Evolutionary conservation across 2,113 vertebrate species (phyloP).

Genomic region (Uropsilus gracilis): DNA sequence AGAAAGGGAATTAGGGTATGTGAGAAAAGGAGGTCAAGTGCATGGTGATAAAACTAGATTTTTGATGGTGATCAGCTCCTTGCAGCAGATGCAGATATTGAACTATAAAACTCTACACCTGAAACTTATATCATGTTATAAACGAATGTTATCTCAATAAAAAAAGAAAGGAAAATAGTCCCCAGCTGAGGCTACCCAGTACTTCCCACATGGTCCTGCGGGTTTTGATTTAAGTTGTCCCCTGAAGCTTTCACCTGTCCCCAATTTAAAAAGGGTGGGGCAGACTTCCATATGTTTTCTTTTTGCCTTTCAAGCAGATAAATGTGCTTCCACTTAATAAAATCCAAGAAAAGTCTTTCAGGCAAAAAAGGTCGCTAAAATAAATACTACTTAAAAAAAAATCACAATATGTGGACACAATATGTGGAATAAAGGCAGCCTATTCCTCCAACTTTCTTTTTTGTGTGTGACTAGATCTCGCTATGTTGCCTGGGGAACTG

Average conservation of each 20-base stretch:
- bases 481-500: no score
- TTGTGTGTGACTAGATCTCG: no score
- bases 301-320: background rate
- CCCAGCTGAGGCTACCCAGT: background rate
- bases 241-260: background rate
- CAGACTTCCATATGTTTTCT: background rate
- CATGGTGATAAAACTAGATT: background rate
- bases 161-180: conserved; percentile 36
- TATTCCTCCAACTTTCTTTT: no score
- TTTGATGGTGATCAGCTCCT: background rate
- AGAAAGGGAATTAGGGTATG: background rate
- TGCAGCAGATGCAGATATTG: background rate
- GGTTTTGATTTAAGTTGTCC: background rate
- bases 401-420: background rate
- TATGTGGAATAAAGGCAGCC: background rate
- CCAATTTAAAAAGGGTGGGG: background rate
- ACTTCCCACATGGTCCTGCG: background rate
- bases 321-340: conserved; percentile 53
- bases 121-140: background rate
- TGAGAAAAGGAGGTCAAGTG: background rate
- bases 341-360: conserved; percentile 50
- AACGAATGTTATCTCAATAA: background rate
- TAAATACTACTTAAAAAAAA: background rate
- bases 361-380: background rate
- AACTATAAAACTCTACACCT: background rate